These are phyloP conservation scores for Phenganax subtilis DNA, from an alignment of 92 coral and sea anemone genomes.

Conservation along the genomic window DNA sequence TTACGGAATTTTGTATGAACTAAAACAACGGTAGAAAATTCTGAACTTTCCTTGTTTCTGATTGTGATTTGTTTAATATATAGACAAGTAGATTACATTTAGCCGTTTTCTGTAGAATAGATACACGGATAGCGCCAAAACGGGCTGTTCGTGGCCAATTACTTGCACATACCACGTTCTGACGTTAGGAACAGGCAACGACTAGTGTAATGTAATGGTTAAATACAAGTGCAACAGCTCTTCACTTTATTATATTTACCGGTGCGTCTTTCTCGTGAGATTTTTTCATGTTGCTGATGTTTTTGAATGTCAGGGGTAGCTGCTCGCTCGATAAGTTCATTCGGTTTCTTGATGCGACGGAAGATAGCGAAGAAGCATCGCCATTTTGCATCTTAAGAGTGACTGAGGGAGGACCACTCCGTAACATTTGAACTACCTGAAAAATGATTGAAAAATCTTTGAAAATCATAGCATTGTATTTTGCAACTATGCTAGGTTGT, in stretches of 20 bases:
- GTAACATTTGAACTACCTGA: slow-evolving; percentile 32
- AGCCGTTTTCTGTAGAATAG: neutral
- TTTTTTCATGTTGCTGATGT: slow-evolving; percentile 5
- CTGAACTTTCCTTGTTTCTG: too few relatives aligned
- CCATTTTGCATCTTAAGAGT: slow-evolving; percentile 26
- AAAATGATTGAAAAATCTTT: neutral
- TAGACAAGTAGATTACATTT: neutral
- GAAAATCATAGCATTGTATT: too few relatives aligned
- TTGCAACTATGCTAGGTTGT: too few relatives aligned
- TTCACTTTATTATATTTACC: neutral
- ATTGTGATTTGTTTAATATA: too few relatives aligned
- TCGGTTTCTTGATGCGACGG: slow-evolving; percentile 19
- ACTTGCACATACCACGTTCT: too few relatives aligned
- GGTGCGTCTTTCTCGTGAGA: slow-evolving; percentile 32
- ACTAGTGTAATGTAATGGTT: neutral
- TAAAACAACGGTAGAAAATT: too few relatives aligned
- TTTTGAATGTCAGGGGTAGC: slow-evolving; percentile 10
- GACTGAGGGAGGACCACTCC: slow-evolving; percentile 30
- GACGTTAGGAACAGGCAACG: too few relatives aligned
- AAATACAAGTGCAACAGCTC: neutral
- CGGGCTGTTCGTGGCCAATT: too few relatives aligned
- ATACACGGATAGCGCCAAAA: too few relatives aligned
- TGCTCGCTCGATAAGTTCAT: slow-evolving; percentile 27
- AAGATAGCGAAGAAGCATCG: slow-evolving; percentile 26
- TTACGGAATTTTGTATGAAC: too few relatives aligned